phyloP scores from a whole-genome alignment of 2,113 vertebrate species.

The Laticauda colubrina region DNA sequence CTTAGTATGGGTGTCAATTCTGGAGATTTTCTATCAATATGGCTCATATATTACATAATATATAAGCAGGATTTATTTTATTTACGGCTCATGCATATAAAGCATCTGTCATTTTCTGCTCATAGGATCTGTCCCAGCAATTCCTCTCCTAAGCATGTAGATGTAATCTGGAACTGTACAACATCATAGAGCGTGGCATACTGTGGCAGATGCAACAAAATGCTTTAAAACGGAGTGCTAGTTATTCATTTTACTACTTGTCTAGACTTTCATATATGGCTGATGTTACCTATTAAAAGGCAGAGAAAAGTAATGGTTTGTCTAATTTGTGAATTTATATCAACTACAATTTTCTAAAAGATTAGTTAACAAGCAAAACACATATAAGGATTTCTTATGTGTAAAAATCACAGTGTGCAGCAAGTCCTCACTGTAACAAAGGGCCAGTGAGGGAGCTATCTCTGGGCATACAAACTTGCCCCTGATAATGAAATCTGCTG shows the following conservation, averaged over 20 bases:
- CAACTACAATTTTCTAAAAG: not conserved
- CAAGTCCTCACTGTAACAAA: not conserved
- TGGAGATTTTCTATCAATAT: slow-evolving; percentile 9
- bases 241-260: slow-evolving; percentile 47
- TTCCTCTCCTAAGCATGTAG: not conserved
- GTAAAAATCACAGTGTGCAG: not conserved
- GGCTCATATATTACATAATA: not conserved
- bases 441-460: not conserved
- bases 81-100: not conserved
- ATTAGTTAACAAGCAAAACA: slow-evolving; percentile 5
- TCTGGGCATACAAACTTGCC: not conserved
- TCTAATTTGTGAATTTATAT: not conserved
- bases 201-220: not conserved
- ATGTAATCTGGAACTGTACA: not conserved
- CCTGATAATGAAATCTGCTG: not conserved
- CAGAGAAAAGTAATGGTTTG: slow-evolving; percentile 19
- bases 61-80: not conserved
- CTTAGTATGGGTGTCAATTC: not conserved
- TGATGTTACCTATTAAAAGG: slow-evolving; percentile 12
- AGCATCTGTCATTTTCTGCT: not conserved
- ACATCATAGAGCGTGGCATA: not conserved
- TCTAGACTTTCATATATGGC: slow-evolving; percentile 40
- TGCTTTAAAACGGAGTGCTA: not conserved
- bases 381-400: not conserved
- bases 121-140: not conserved